These are phyloP conservation scores for Glaucomys volans DNA, from an alignment of 2,113 vertebrate genomes.

Conservation along the genomic window DNA sequence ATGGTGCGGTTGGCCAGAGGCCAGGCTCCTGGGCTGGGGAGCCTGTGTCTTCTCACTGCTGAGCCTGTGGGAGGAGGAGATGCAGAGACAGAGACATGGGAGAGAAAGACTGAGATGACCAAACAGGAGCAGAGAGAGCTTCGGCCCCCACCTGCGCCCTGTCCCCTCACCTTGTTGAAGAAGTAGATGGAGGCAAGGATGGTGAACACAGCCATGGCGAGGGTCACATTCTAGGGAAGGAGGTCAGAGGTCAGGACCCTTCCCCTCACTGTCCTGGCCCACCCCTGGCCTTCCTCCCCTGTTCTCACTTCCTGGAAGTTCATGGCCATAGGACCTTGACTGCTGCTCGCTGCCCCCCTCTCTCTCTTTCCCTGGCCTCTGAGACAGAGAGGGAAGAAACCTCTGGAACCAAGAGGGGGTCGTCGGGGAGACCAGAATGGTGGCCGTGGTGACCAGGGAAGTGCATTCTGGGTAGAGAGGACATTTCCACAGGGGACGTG, in stretches of 20 bases:
- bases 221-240: constrained; percentile 72
- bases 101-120: rapidly evolving
- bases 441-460: constrained; percentile 17
- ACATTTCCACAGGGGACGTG: not conserved
- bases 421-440: constrained; percentile 75
- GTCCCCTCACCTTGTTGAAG: constrained; percentile 77
- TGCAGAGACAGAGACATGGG: no score
- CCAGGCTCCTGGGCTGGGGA: not conserved
- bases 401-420: not conserved
- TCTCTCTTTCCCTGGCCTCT: constrained; percentile 14
- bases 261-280: not conserved
- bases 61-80: constrained; percentile 55
- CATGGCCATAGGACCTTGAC: constrained; percentile 51
- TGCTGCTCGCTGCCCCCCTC: not conserved
- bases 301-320: constrained; percentile 78
- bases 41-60: constrained; percentile 60
- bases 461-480: constrained; percentile 65
- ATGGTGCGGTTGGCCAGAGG: not conserved
- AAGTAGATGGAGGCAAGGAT: constrained; percentile 79
- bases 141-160: rapidly evolving
- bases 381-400: not conserved
- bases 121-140: rapidly evolving
- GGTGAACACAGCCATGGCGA: constrained; percentile 75
- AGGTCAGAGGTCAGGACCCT: constrained; percentile 19
- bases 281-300: not conserved